A percentile compares a stretch with the other conserved stretches of the same genome.
phyloP scores from a whole-genome alignment of 2,888 invertebrate species.

The Harpalus rubripes region DNA sequence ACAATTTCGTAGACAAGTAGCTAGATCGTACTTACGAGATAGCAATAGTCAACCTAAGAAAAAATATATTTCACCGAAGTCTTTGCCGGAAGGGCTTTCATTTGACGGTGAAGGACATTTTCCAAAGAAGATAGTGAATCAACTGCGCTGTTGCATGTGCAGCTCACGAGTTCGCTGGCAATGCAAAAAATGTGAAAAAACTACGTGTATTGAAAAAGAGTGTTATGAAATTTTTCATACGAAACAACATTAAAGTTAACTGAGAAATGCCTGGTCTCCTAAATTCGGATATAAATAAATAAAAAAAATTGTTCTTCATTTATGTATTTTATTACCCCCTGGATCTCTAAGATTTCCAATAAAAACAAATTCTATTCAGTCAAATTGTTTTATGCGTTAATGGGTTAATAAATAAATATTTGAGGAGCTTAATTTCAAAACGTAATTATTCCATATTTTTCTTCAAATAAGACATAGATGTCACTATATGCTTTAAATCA shows the following conservation, averaged over 20 bases:
- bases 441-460: too few species aligned
- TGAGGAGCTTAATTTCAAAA: too few species aligned
- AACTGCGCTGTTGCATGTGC: not conserved
- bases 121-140: not conserved
- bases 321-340: too few species aligned
- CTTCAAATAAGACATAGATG: too few species aligned
- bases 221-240: slow-evolving; percentile 9
- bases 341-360: too few species aligned
- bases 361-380: too few species aligned
- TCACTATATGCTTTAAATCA: too few species aligned
- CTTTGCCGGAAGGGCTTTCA: not conserved
- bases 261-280: not conserved
- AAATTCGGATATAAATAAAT: too few species aligned
- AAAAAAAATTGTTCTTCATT: too few species aligned
- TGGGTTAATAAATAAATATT: too few species aligned
- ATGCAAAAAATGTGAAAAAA: slow-evolving; percentile 13
- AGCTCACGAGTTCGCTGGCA: not conserved
- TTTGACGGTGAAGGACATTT: not conserved
- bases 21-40: not conserved
- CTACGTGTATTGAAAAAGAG: not conserved
- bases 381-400: too few species aligned
- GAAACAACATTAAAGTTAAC: not conserved
- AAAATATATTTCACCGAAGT: not conserved
- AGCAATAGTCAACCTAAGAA: too few species aligned
- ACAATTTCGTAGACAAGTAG: not conserved